Percentiles rank a stretch among this genome's conserved stretches.
Evolutionary conservation across 2,888 invertebrate genomes (phyloP).

Genomic region (Spilosoma lubricipeda): DNA sequence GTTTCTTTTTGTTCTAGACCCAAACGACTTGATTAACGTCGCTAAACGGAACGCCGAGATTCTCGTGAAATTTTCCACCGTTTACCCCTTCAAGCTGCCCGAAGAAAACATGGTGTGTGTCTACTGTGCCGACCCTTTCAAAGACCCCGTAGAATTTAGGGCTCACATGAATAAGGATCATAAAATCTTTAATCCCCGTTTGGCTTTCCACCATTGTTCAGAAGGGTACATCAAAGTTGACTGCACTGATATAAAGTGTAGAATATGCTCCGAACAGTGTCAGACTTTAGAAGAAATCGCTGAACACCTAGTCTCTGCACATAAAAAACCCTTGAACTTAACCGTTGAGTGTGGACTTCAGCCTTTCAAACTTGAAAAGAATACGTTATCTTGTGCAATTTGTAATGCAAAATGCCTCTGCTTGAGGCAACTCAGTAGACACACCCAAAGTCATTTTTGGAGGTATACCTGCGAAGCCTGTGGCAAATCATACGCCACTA

Average conservation of each 20-base stretch:
- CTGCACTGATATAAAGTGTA: constrained; percentile 72
- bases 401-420: constrained; percentile 68
- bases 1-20: constrained; percentile 84
- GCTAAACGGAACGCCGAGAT: constrained; percentile 80
- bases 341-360: constrained; percentile 69
- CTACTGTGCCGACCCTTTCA: constrained; percentile 75
- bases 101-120: constrained; percentile 78
- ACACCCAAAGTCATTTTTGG: constrained; percentile 74
- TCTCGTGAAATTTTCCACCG: constrained; percentile 78
- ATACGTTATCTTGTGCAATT: constrained; percentile 68
- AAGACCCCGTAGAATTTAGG: constrained; percentile 69
- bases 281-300: constrained; percentile 66
- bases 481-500: constrained; percentile 75
- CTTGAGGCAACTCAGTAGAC: constrained; percentile 72
- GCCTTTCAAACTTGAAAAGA: constrained; percentile 72
- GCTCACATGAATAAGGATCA: constrained; percentile 76
- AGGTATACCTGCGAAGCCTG: constrained; percentile 78
- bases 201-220: constrained; percentile 72
- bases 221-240: constrained; percentile 78
- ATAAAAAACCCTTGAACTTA: constrained; percentile 64
- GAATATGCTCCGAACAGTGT: constrained; percentile 63
- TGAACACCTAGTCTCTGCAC: constrained; percentile 65
- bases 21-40: constrained; percentile 72
- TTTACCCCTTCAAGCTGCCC: constrained; percentile 80
- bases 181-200: constrained; percentile 64